These are phyloP conservation scores for Eleginops maclovinus DNA, from an alignment of 2,113 vertebrate genomes.

Conservation along the genomic window DNA sequence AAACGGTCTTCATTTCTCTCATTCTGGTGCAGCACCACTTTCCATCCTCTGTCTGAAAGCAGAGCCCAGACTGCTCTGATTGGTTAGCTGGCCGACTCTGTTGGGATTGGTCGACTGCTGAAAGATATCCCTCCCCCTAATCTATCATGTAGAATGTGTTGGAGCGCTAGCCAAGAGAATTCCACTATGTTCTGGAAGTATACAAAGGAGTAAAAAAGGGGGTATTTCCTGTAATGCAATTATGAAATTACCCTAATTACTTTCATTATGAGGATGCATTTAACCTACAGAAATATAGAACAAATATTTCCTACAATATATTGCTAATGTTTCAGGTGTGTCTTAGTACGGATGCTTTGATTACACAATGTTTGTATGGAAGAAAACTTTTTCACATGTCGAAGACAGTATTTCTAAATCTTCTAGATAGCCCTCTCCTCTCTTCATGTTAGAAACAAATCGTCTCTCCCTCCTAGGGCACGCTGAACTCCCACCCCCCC, in stretches of 20 bases:
- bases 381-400: slow-evolving; percentile 22
- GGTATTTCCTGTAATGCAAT: slow-evolving; percentile 30
- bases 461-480: slow-evolving; percentile 29
- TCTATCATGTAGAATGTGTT: no score
- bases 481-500: slow-evolving; percentile 47
- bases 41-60: no score
- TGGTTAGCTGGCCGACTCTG: no score
- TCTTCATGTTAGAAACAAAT: slow-evolving; percentile 9
- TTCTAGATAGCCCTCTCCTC: not conserved
- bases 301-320: not conserved
- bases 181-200: no score
- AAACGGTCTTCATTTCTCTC: no score
- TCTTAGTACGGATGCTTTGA: slow-evolving; percentile 16
- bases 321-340: not conserved
- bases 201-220: not conserved
- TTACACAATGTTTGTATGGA: slow-evolving; percentile 26
- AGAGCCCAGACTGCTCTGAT: no score
- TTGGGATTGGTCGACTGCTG: no score
- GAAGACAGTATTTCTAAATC: not conserved
- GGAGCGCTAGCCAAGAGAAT: no score
- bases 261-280: slow-evolving; percentile 8
- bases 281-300: no score
- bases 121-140: no score
- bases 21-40: no score
- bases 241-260: slow-evolving; percentile 20